A percentile compares a stretch with the other conserved stretches of the same genome.
phyloP scores from a whole-genome alignment of 2,888 invertebrate species.

The Pristionchus mayeri region DNA sequence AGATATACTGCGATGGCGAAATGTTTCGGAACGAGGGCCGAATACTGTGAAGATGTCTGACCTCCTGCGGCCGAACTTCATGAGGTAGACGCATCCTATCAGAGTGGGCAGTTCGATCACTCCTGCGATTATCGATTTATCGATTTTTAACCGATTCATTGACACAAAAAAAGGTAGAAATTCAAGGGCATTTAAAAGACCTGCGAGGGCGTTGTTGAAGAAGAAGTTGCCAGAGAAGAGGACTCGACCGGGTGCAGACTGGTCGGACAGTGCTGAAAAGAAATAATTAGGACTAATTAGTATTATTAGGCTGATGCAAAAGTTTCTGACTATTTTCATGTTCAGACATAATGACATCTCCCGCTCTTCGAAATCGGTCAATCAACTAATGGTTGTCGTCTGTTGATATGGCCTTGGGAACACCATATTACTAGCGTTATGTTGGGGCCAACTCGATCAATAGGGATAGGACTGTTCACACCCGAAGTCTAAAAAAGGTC shows the following conservation, averaged over 20 bases:
- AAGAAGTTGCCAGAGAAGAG: constrained; percentile 76
- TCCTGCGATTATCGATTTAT: constrained; percentile 48
- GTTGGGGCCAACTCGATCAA: too few species aligned
- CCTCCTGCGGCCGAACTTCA: constrained; percentile 72
- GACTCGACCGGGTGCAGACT: constrained; percentile 74
- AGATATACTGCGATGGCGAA: background rate
- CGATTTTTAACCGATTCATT: background rate
- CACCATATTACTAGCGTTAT: too few species aligned
- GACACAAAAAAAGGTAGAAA: background rate
- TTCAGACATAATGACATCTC: too few species aligned
- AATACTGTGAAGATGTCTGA: constrained; percentile 40
- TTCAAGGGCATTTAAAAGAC: background rate
- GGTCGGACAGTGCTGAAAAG: constrained; percentile 72
- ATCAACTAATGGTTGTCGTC: too few species aligned
- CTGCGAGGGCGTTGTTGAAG: constrained; percentile 75
- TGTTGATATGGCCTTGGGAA: too few species aligned
- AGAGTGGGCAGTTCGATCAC: constrained; percentile 75
- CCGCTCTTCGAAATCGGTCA: too few species aligned
- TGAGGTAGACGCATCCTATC: constrained; percentile 72
- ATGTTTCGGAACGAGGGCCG: background rate
- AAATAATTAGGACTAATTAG: background rate
- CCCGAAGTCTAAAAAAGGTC: too few species aligned
- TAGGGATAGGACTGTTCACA: too few species aligned
- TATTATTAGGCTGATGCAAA: too few species aligned
- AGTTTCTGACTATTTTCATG: too few species aligned